These are phyloP conservation scores for Icerya purchasi DNA, from an alignment of 2,888 invertebrate species.

Conservation along the genomic window DNA sequence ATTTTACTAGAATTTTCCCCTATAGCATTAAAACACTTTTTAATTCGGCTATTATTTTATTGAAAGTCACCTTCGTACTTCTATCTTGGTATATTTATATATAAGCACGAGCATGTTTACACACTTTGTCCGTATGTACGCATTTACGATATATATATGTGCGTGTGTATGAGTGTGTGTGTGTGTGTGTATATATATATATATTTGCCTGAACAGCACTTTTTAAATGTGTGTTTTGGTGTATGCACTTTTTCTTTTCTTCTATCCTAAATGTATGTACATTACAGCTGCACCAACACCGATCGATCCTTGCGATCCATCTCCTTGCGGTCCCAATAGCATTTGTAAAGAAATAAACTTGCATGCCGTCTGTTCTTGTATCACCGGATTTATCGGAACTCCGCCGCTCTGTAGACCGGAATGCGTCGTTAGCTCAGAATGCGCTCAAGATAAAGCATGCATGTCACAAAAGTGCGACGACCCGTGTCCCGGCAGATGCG, in stretches of 20 bases:
- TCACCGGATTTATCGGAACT: slow-evolving; percentile 37
- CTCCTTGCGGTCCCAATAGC: slow-evolving; percentile 45
- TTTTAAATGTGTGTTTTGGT: not conserved
- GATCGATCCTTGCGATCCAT: slow-evolving; percentile 34
- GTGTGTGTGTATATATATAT: not conserved
- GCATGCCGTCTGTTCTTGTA: slow-evolving; percentile 40
- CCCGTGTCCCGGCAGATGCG: slow-evolving; percentile 44
- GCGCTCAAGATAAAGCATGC: slow-evolving; percentile 39
- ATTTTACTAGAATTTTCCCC: no score
- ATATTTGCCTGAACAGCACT: not conserved
- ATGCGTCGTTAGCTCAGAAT: slow-evolving; percentile 42
- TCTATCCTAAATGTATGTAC: slow-evolving; percentile 4
- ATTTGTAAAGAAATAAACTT: slow-evolving; percentile 38
- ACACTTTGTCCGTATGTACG: no score
- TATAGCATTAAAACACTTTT: no score
- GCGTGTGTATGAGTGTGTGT: no score
- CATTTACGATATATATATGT: no score
- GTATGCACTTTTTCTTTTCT: slow-evolving; percentile 9
- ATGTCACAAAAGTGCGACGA: slow-evolving; percentile 39
- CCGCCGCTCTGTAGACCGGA: slow-evolving; percentile 43
- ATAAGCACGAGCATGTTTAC: no score
- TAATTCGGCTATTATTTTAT: no score
- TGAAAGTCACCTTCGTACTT: no score
- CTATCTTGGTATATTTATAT: no score
- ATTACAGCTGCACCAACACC: slow-evolving; percentile 19